phyloP scores from a whole-genome alignment of 1,140 invertebrate genomes.

The Calycopis cecrops region DNA sequence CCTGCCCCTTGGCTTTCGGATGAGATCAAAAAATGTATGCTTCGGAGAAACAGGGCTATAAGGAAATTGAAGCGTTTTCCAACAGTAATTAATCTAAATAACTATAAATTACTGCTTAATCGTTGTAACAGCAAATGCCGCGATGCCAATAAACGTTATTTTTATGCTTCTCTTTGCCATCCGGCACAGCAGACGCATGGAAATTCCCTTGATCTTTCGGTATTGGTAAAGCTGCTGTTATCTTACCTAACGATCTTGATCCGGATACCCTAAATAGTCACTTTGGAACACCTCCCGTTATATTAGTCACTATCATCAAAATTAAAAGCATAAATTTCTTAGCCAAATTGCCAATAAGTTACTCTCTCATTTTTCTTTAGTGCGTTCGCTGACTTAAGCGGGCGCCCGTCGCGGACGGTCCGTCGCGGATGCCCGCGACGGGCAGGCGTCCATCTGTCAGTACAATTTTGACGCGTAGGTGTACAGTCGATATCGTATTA shows the following conservation, averaged over 20 bases:
- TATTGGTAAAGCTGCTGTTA: not conserved
- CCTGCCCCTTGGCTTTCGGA: slow-evolving; percentile 16
- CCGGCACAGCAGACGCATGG: slow-evolving; percentile 7
- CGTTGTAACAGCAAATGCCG: slow-evolving; percentile 11
- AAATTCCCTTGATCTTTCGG: slow-evolving; percentile 15
- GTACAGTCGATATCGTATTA: no score
- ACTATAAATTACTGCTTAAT: slow-evolving; percentile 12
- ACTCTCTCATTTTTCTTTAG: not conserved
- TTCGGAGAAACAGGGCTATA: slow-evolving; percentile 3
- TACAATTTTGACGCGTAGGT: no score
- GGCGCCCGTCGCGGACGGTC: no score
- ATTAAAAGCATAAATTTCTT: not conserved
- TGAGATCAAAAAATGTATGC: slow-evolving; percentile 7
- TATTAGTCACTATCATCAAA: not conserved
- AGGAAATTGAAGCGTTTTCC: slow-evolving; percentile 6
- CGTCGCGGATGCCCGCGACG: no score
- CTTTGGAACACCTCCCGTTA: not conserved
- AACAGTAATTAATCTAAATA: not conserved
- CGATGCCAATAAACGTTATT: slow-evolving; percentile 19
- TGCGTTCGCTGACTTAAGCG: no score
- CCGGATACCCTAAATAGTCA: not conserved
- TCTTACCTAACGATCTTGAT: not conserved
- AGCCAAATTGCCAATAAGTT: not conserved
- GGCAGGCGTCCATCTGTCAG: no score
- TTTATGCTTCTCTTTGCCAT: slow-evolving; percentile 10